Evolutionary conservation across 2,797 vertebrate species (phyloP).

Genomic region (Halcyon leucocephala): DNA sequence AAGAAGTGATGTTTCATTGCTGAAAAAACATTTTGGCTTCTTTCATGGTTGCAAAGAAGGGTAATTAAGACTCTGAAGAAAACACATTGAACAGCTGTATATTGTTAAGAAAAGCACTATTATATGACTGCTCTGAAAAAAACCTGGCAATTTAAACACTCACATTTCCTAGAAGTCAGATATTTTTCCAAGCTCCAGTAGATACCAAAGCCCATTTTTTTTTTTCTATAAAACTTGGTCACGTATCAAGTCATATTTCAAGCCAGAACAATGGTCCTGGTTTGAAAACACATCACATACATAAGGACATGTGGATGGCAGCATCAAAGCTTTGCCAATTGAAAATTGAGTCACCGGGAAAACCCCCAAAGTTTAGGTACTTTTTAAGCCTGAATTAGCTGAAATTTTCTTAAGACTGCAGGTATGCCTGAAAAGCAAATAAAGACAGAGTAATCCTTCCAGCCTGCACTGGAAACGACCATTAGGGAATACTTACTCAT

Average conservation of each 20-base stretch:
- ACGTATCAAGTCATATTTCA: conserved; percentile 31
- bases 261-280: conserved; percentile 43
- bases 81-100: conserved; percentile 72
- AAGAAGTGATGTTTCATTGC: conserved; percentile 70
- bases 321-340: not conserved
- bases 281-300: conserved; percentile 37
- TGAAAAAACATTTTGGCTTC: conserved; percentile 72
- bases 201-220: conserved; percentile 25
- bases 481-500: conserved; percentile 89
- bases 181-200: conserved; percentile 54
- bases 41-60: conserved; percentile 70
- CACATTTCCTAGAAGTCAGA: conserved; percentile 72
- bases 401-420: conserved; percentile 41
- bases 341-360: conserved; percentile 5
- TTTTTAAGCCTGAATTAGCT: not conserved
- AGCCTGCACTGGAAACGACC: conserved; percentile 36
- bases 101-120: conserved; percentile 76
- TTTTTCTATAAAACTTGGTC: conserved; percentile 55
- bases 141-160: conserved; percentile 41
- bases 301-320: not conserved
- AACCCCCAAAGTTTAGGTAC: not conserved
- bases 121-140: conserved; percentile 41
- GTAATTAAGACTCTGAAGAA: conserved; percentile 78
- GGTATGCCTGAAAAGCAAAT: conserved; percentile 14
- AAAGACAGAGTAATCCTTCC: conserved; percentile 22